phyloP scores from a whole-genome alignment of 2,113 vertebrate species.

The Leptobrachium ailaonicum region DNA sequence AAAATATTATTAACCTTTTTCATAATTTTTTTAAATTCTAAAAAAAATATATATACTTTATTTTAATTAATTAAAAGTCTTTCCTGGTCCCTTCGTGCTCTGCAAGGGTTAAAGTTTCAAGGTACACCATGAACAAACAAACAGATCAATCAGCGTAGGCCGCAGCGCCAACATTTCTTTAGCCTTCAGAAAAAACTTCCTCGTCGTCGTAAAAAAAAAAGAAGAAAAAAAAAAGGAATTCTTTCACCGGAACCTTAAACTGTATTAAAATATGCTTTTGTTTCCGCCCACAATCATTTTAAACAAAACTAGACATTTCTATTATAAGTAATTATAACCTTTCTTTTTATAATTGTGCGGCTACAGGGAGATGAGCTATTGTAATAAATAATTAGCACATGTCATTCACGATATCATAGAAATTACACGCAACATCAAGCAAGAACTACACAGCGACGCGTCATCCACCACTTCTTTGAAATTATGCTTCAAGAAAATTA shows the following conservation, averaged over 20 bases:
- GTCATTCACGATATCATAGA: conserved; percentile 76
- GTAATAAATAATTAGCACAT: conserved; percentile 83
- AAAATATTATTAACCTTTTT: no score
- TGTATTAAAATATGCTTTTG: conserved; percentile 56
- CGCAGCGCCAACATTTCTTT: neutral
- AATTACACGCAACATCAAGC: conserved; percentile 80
- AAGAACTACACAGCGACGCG: conserved; percentile 71
- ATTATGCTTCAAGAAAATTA: conserved; percentile 67
- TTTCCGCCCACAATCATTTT: conserved; percentile 65
- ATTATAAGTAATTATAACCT: conserved; percentile 73
- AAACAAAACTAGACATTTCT: conserved; percentile 66
- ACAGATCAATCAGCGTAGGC: conserved; percentile 15
- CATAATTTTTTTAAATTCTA: no score
- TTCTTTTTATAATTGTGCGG: conserved; percentile 69
- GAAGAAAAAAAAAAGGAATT: conserved; percentile 67
- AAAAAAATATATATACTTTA: no score
- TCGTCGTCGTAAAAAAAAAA: conserved; percentile 10
- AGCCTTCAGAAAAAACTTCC: conserved; percentile 54
- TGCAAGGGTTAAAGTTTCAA: neutral
- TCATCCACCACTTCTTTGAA: conserved; percentile 59
- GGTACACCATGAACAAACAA: conserved; percentile 1
- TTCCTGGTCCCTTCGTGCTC: no score
- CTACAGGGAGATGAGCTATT: conserved; percentile 75
- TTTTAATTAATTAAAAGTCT: no score
- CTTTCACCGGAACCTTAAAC: conserved; percentile 50